These are phyloP conservation scores for Asarcornis scutulata DNA, from an alignment of 2,113 vertebrate genomes.

Conservation along the genomic window DNA sequence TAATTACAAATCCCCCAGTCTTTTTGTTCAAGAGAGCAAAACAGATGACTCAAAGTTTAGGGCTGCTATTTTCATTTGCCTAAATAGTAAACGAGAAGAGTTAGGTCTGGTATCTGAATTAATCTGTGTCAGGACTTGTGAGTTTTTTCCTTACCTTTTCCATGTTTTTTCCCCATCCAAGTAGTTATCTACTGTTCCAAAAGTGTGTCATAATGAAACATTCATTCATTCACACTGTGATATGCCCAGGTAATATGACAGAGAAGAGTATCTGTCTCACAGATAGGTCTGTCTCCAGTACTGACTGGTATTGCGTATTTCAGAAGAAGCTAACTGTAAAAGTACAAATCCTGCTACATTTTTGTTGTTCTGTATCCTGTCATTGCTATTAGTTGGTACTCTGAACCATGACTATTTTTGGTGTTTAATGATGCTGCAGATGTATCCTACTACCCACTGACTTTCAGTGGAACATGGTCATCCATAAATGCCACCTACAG, in stretches of 20 bases:
- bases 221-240: not conserved
- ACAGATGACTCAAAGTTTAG: not conserved
- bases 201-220: not conserved
- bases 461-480: not conserved
- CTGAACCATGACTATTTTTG: not conserved
- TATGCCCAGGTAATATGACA: not conserved
- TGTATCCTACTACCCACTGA: not conserved
- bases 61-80: not conserved
- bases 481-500: not conserved
- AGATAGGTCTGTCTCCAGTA: not conserved
- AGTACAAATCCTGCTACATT: not conserved
- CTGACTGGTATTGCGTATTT: not conserved
- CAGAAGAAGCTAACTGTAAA: not conserved
- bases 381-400: not conserved
- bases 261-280: not conserved
- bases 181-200: not conserved
- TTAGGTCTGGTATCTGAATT: not conserved
- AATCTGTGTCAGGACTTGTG: not conserved
- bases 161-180: not conserved
- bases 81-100: not conserved
- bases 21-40: not conserved
- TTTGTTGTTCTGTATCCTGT: not conserved
- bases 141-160: not conserved
- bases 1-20: not conserved
- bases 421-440: not conserved